Percentiles rank a stretch among this genome's conserved stretches.
Conservation (phyloP, 1,140 invertebrate species). For the Meloidogyne floridensis region DNA sequence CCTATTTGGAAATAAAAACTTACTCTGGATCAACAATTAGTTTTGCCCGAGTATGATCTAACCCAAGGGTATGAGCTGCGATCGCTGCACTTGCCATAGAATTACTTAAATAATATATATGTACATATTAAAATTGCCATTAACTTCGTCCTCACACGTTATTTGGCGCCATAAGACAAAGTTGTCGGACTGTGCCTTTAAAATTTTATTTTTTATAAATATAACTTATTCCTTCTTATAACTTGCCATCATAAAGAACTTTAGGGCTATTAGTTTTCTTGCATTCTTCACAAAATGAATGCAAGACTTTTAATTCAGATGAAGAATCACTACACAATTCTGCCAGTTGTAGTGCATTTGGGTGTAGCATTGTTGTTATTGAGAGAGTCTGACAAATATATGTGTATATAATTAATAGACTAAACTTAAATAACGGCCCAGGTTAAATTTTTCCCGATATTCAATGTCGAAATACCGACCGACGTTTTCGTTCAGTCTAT, state of each 20-base stretch:
- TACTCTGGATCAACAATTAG: conserved; percentile 71
- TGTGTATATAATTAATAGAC: no score
- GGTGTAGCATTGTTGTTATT: conserved; percentile 73
- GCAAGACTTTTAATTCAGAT: conserved; percentile 62
- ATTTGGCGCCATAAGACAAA: conserved; percentile 73
- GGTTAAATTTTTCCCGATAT: no score
- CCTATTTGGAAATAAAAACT: conserved; percentile 20
- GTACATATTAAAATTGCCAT: conserved; percentile 57
- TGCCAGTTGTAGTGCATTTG: conserved; percentile 69
- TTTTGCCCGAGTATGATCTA: conserved; percentile 70
- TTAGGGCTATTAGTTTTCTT: conserved; percentile 57
- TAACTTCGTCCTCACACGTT: conserved; percentile 69
- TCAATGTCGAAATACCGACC: no score
- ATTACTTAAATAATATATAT: conserved; percentile 59
- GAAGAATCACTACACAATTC: conserved; percentile 19
- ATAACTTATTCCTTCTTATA: neutral
- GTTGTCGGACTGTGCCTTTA: conserved; percentile 69
- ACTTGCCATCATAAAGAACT: conserved; percentile 70
- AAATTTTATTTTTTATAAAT: neutral
- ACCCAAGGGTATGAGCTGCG: conserved; percentile 72
- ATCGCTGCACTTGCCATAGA: conserved; percentile 71
- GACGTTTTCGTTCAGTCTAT: no score
- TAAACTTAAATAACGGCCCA: no score
- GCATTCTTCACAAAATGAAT: conserved; percentile 68
- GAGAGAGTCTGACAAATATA: conserved; percentile 67